phyloP scores from a whole-genome alignment of 2,888 invertebrate species.

The Lottia gigantea region DNA sequence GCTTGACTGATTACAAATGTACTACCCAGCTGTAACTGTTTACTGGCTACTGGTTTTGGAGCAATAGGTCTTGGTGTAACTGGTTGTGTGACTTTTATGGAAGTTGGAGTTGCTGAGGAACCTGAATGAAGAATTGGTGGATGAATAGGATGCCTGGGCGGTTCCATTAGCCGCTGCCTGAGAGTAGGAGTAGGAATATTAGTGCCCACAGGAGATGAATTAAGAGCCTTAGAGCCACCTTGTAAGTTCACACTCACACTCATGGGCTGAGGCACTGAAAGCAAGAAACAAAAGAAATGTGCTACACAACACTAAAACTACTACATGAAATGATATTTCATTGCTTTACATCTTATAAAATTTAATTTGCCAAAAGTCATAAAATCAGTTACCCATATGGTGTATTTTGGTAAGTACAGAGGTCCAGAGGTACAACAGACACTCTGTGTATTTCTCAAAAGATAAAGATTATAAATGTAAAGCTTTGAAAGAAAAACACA shows the following conservation, averaged over 20 bases:
- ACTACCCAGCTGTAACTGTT: background rate
- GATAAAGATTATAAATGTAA: background rate
- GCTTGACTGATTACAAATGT: background rate
- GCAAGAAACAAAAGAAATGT: constrained; percentile 44
- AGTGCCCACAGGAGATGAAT: constrained; percentile 34
- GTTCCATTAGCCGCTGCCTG: constrained; percentile 55
- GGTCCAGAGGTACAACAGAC: background rate
- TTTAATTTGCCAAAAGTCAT: background rate
- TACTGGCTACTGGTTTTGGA: constrained; percentile 14
- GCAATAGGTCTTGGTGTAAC: constrained; percentile 8
- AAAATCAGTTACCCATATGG: background rate
- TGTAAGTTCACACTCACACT: constrained; percentile 44
- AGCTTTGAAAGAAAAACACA: constrained; percentile 20
- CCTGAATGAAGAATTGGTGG: constrained; percentile 38
- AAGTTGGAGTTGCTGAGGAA: constrained; percentile 30
- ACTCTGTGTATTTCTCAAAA: background rate
- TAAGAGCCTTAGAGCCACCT: constrained; percentile 39
- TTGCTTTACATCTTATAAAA: too few species aligned
- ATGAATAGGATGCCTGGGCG: constrained; percentile 43
- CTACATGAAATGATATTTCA: background rate
- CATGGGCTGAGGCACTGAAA: constrained; percentile 56
- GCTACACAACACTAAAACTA: constrained; percentile 27
- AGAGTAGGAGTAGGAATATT: constrained; percentile 51
- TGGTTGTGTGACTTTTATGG: constrained; percentile 20
- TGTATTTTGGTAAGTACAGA: too few species aligned